These are phyloP conservation scores for Dendrophyllia cribrosa DNA, from an alignment of 64 coral and sea anemone genomes.

Conservation along the genomic window DNA sequence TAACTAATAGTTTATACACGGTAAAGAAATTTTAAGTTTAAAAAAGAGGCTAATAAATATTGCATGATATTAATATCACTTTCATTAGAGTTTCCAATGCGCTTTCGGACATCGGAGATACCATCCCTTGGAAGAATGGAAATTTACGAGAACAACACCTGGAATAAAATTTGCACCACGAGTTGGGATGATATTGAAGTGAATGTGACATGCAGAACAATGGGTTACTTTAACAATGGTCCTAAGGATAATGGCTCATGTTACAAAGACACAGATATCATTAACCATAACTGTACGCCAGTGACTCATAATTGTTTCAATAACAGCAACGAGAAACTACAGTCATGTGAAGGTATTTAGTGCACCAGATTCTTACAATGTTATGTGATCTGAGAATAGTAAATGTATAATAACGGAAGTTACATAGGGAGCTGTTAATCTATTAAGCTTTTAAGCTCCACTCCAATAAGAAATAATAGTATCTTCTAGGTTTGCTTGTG, in stretches of 20 bases:
- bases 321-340: neutral
- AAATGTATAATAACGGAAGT: too few relatives aligned
- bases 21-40: too few relatives aligned
- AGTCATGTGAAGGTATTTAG: neutral
- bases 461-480: too few relatives aligned
- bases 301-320: neutral
- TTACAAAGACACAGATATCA: neutral
- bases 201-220: neutral
- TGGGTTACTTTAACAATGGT: neutral
- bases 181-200: too few relatives aligned
- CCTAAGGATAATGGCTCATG: neutral
- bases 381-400: too few relatives aligned
- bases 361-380: too few relatives aligned
- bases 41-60: too few relatives aligned
- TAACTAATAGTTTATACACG: too few relatives aligned
- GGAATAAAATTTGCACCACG: too few relatives aligned
- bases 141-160: neutral
- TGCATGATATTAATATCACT: neutral
- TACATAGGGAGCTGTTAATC: too few relatives aligned
- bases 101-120: neutral
- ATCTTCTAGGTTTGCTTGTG: too few relatives aligned
- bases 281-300: neutral
- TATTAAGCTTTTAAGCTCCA: too few relatives aligned
- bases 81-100: neutral
- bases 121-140: neutral